Percentiles rank a stretch among this genome's conserved stretches.
These are phyloP conservation scores for Sebastiscus tertius DNA, from an alignment of 2,797 vertebrate genomes.

Conservation along the genomic window DNA sequence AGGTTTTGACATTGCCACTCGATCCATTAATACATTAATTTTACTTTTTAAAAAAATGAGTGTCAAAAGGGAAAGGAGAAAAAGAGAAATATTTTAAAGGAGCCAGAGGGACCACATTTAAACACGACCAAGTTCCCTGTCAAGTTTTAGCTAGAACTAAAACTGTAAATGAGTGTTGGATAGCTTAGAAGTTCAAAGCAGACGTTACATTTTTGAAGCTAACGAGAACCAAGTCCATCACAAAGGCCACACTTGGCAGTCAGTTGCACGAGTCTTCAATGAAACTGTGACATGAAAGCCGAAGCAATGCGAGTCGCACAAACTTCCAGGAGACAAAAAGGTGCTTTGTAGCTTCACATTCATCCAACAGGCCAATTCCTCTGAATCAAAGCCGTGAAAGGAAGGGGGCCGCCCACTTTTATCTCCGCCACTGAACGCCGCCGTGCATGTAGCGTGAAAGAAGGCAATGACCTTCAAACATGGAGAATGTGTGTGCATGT, in stretches of 20 bases:
- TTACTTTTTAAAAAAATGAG: background rate
- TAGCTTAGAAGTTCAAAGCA: constrained; percentile 1
- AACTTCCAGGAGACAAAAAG: constrained; percentile 20
- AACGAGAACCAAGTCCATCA: background rate
- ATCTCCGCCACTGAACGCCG: constrained; percentile 2
- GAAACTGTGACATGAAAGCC: constrained; percentile 10
- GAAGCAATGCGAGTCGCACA: background rate
- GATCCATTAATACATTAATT: background rate
- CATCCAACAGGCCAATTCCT: constrained; percentile 17
- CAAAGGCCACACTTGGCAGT: background rate
- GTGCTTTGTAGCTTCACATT: constrained; percentile 40
- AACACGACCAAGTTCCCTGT: constrained; percentile 16
- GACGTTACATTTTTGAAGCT: background rate
- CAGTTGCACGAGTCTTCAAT: background rate
- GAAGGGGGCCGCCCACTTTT: constrained; percentile 6
- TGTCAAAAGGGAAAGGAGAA: background rate
- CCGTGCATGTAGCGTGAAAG: background rate
- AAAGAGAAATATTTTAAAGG: background rate
- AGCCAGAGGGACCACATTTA: background rate
- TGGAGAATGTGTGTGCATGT: background rate
- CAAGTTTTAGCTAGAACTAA: background rate
- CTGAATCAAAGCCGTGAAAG: constrained; percentile 43
- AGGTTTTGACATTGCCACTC: background rate
- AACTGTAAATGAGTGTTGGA: background rate
- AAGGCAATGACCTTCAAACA: constrained; percentile 15